Evolutionary conservation across 2,113 vertebrate genomes (phyloP), one percentile per base, ranked within the genome.

Genomic region (Hymenochirus boettgeri): DNA sequence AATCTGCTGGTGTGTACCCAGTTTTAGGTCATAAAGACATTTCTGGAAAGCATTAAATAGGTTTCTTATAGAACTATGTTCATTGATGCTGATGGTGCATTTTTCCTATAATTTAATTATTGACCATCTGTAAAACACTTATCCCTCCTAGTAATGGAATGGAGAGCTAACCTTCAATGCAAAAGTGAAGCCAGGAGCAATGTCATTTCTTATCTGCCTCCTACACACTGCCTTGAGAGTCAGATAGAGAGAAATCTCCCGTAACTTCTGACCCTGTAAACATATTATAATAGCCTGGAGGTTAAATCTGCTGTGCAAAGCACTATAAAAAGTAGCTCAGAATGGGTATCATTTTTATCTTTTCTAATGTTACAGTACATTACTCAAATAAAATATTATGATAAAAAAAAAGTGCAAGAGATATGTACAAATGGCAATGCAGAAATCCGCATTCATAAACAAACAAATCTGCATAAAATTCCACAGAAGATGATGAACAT

Each of bases 281-380:
- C 37, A 59, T 47, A 60, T 47, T 60, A 60, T 60, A 47, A 60
- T 47, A 18, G 39, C 39, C 39, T 21, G 39, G n/a, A 25, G 57
- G 46, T 45, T 47, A 26, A 60, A 60, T 60, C 57, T 13, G 10
- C 57, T 46, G 24, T 42, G 39, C 17, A n/a, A 1, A n/a, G 39
- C 13, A n/a, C 15, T n/a, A 15, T 42, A 42, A 42, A 17, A 42
- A 17, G 39, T 17, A 42, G 17, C 39, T 3, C 15, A 42, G 13
- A 42, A 42, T n/a, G 39, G 17, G 39, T 42, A 42, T 42, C 39
- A 18, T n/a, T 42, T 42, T 42, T 42, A 17, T 42, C 39, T n/a
- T 15, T 15, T n/a, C 4, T 7, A 42, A n/a, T 42, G 17, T 42
- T 42, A n/a, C 39, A 42, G 17, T 15, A 15, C 39, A 42, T 4